Evolutionary conservation across 2,888 invertebrate species (phyloP), one percentile per base, ranked within the genome.

Genomic region (Drosophila monieri): DNA sequence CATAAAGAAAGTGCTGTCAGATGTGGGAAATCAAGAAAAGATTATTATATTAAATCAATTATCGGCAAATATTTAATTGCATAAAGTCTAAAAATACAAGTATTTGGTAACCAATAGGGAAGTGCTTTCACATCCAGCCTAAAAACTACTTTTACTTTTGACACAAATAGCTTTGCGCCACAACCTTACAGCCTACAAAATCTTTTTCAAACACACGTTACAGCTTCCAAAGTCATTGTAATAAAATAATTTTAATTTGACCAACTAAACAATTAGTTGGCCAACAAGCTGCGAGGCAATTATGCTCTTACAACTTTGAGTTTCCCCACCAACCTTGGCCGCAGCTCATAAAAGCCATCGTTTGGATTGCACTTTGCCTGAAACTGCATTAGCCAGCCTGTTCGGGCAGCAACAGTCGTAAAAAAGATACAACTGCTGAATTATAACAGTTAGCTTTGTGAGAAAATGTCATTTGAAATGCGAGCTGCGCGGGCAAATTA

Each of bases 391-490:
- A 21, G 6, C 18, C 21, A 21, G 21, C 21, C 18, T 10, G 5
- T 4, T 43, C 12, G 2, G 18, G 10, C 3, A 23, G 46, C 25
- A 35, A 21, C 18, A 32, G 12, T 12, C 23, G 15, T 10, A 9
- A 48, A 30, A 27, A 43, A 9, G 51, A 56, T 56, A 39, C 15
- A 9, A 39, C 54, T 46, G 47, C 56, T 59, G 37, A 58, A 48
- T 51, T 49, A 44, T 68, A 73, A 80, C 81, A 41, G 77, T 75
- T 9, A 37, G 23, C 27, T 5, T 5, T 12, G 46, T 25, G 62
- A 49, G 61, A 44, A 52, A 66, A 67, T 57, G 44, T 35, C 18
- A 43, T 43, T 21, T 21, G 54, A 54, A 57, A 70, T 56, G 51
- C 48, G 46, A 53, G 43, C 37, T 43, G 43, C 35, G 21, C 47